Conservation (phyloP, 2,113 vertebrate species). For the Junco hyemalis region DNA sequence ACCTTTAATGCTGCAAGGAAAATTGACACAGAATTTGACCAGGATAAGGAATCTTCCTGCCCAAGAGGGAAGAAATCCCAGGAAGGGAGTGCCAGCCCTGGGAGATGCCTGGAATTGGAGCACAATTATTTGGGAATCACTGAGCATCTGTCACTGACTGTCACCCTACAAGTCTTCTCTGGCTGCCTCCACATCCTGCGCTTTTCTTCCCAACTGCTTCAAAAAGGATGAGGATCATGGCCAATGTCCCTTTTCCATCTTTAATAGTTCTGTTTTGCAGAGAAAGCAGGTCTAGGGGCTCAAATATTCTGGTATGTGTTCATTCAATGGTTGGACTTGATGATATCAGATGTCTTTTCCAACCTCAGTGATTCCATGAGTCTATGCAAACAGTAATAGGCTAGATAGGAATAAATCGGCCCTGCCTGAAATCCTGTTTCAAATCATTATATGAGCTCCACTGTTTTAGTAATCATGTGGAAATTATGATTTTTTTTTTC, state of each 20-base stretch:
- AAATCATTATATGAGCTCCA: background rate
- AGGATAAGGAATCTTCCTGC: background rate
- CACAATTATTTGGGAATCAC: background rate
- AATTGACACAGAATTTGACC: background rate
- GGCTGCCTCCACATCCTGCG: background rate
- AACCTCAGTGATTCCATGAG: too few species aligned
- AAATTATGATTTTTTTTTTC: background rate
- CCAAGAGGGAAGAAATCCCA: background rate
- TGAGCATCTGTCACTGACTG: background rate
- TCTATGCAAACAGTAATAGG: background rate
- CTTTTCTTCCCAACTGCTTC: background rate
- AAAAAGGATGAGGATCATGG: background rate
- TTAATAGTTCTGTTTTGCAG: background rate
- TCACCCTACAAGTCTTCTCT: accelerated
- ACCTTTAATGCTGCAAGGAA: background rate
- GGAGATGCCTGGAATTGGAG: background rate
- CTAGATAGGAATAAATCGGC: background rate
- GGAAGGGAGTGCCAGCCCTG: background rate
- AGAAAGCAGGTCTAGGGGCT: background rate
- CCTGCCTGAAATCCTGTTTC: background rate
- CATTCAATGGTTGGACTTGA: background rate
- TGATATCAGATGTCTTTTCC: background rate
- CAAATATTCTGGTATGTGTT: background rate
- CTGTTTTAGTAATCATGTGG: background rate
- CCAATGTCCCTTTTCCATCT: background rate